Evolutionary conservation across 2,797 vertebrate genomes (phyloP).

Genomic region (Sebastes diaconus): DNA sequence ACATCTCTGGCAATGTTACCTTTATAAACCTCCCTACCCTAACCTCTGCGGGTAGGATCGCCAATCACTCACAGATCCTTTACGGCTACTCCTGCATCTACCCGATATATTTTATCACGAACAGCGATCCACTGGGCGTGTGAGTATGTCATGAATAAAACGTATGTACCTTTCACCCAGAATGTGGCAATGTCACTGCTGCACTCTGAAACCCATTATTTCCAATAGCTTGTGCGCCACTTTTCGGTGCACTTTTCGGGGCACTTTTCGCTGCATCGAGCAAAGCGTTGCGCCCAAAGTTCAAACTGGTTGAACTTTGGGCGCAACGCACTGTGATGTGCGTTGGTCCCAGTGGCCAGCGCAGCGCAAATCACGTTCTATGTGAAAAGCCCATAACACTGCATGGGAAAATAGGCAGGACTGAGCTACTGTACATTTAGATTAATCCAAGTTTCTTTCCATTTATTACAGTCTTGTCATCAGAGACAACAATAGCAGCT

Average conservation of each 20-base stretch:
- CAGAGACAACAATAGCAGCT: slow-evolving; percentile 79
- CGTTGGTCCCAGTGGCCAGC: no score
- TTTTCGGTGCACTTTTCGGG: no score
- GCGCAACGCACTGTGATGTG: no score
- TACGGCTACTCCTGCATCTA: slow-evolving; percentile 84
- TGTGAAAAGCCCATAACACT: neutral
- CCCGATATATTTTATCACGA: slow-evolving; percentile 80
- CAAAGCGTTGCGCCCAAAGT: no score
- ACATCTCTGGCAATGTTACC: slow-evolving; percentile 74
- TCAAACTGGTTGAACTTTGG: no score
- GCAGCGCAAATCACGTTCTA: no score
- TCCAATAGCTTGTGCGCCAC: no score
- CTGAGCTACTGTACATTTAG: neutral
- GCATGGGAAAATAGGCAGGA: neutral
- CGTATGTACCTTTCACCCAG: neutral
- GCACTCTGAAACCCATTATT: no score
- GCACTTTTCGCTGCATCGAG: no score
- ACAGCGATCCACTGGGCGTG: slow-evolving; percentile 79
- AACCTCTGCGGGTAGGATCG: slow-evolving; percentile 58
- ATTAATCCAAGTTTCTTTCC: neutral
- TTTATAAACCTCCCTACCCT: slow-evolving; percentile 60
- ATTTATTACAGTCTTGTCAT: slow-evolving; percentile 66
- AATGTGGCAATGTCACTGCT: no score
- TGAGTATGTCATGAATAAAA: slow-evolving; percentile 64
- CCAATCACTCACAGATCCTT: slow-evolving; percentile 69